phyloP scores from a whole-genome alignment of 2,113 vertebrate genomes.

The Anolis sagrei region DNA sequence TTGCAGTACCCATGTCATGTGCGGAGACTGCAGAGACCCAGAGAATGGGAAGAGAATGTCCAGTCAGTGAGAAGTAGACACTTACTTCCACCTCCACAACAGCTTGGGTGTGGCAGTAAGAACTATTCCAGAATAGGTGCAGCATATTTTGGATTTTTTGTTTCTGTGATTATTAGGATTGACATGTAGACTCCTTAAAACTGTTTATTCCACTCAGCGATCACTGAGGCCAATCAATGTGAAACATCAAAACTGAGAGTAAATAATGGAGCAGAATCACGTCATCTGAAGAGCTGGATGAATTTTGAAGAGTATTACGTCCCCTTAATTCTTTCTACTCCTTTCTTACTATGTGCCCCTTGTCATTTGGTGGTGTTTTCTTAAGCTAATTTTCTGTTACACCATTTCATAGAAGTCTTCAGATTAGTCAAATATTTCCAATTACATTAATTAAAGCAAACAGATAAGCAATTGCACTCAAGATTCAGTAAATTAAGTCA shows the following conservation, averaged over 20 bases:
- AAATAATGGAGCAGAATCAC: constrained; percentile 54
- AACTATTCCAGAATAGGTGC: no score
- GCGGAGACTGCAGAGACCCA: no score
- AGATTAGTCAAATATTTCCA: constrained; percentile 49
- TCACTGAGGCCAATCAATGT: constrained; percentile 39
- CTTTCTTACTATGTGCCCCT: constrained; percentile 42
- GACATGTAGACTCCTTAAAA: constrained; percentile 5
- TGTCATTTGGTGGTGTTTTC: constrained; percentile 12
- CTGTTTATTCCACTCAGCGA: constrained; percentile 37
- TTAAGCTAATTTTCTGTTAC: constrained; percentile 52
- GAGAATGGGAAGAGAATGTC: no score
- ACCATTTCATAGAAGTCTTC: constrained; percentile 53
- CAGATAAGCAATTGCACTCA: constrained; percentile 39
- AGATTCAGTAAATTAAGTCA: constrained; percentile 25
- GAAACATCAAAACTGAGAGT: constrained; percentile 48
- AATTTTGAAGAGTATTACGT: constrained; percentile 29
- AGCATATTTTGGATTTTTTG: no score
- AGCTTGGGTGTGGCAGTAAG: no score
- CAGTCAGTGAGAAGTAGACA: no score
- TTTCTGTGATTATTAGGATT: no score
- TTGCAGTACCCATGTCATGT: no score
- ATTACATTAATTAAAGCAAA: constrained; percentile 55
- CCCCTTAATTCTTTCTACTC: constrained; percentile 58
- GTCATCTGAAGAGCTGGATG: constrained; percentile 51
- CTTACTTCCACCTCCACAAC: no score